Evolutionary conservation across 2,113 vertebrate genomes (phyloP).

Genomic region (Sterna hirundo): DNA sequence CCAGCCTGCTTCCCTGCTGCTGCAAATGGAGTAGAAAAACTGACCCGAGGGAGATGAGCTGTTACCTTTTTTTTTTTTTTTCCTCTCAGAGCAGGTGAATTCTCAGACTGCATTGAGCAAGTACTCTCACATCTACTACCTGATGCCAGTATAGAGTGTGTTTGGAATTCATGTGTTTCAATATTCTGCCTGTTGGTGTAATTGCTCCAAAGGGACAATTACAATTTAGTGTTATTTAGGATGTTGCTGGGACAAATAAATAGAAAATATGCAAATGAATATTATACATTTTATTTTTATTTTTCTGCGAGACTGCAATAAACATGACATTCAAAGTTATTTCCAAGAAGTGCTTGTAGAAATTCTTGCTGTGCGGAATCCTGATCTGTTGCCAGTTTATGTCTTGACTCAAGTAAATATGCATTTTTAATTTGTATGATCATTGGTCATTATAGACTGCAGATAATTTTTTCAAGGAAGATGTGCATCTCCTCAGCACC

Average conservation of each 20-base stretch:
- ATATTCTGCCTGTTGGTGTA: background rate
- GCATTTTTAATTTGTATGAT: background rate
- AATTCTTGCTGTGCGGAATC: background rate
- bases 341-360: background rate
- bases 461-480: background rate
- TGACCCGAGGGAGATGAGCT: background rate
- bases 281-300: background rate
- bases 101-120: background rate
- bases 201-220: background rate
- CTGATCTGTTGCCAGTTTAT: background rate
- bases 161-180: background rate
- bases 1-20: background rate
- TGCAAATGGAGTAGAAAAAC: background rate
- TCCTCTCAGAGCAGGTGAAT: background rate
- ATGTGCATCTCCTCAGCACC: background rate
- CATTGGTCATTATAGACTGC: background rate
- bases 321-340: background rate
- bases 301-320: background rate
- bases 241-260: background rate
- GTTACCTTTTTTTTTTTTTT: background rate
- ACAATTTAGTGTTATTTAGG: background rate
- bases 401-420: background rate
- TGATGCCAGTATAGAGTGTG: background rate
- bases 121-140: background rate
- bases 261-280: background rate